Evolutionary conservation across 2,888 invertebrate genomes (phyloP).

Genomic region (Megalurothrips usitatus): DNA sequence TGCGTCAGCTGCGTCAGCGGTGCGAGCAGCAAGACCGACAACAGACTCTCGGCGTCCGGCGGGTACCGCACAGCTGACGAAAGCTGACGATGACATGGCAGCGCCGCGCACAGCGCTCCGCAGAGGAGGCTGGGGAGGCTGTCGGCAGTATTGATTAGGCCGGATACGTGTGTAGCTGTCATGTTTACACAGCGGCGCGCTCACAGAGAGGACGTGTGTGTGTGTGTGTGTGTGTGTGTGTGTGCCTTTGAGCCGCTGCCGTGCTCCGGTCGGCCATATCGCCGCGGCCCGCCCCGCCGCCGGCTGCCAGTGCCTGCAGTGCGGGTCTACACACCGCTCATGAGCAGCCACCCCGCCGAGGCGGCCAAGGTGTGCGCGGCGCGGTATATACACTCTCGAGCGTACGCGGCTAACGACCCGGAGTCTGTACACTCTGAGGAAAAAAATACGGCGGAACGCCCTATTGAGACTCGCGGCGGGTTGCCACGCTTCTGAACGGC

Average conservation of each 20-base stretch:
- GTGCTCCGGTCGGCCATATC: background rate
- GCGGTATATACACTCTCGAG: background rate
- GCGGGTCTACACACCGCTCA: background rate
- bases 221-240: background rate
- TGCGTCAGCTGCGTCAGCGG: no score
- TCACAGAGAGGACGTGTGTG: background rate
- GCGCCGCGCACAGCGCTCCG: background rate
- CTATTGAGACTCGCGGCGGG: no score
- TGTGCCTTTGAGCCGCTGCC: background rate
- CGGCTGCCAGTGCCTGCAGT: background rate
- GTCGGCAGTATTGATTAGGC: background rate
- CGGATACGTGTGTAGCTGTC: conserved; percentile 16
- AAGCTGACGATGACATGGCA: background rate
- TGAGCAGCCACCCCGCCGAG: background rate
- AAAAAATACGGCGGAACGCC: no score
- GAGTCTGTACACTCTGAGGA: no score
- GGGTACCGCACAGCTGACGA: no score
- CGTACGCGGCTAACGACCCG: background rate
- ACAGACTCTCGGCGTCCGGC: no score
- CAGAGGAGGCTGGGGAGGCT: background rate
- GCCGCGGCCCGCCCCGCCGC: background rate
- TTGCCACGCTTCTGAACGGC: no score
- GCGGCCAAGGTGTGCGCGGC: background rate
- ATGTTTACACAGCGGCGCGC: conserved; percentile 18
- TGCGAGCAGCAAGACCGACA: no score